Evolutionary conservation across 2,888 invertebrate genomes (phyloP).

Genomic region (Dasypolia templi): DNA sequence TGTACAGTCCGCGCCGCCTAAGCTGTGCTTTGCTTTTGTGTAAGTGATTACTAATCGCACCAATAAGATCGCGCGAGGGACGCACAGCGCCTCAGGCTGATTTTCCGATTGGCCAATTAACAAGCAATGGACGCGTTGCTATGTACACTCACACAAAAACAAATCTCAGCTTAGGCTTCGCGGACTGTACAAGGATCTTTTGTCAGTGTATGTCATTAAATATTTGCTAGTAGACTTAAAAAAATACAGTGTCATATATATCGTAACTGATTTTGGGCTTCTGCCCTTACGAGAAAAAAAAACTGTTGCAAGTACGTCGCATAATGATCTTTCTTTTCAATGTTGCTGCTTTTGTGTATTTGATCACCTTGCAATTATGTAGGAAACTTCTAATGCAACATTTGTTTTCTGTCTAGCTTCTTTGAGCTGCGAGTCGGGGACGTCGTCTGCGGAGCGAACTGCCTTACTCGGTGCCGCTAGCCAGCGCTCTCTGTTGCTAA

Average conservation of each 20-base stretch:
- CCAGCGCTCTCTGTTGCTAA: slow-evolving; percentile 94
- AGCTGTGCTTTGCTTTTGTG: too few relatives aligned
- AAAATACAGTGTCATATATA: neutral
- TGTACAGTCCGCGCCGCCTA: too few relatives aligned
- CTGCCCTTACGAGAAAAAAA: neutral
- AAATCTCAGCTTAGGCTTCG: too few relatives aligned
- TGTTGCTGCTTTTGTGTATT: slow-evolving; percentile 55
- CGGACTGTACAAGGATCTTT: too few relatives aligned
- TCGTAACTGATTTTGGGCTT: neutral
- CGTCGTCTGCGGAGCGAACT: slow-evolving; percentile 91
- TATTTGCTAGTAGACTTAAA: neutral
- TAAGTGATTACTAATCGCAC: too few relatives aligned
- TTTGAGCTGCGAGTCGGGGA: slow-evolving; percentile 91
- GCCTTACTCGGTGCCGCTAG: slow-evolving; percentile 93
- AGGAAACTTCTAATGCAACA: slow-evolving; percentile 31
- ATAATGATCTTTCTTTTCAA: slow-evolving; percentile 41
- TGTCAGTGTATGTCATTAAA: neutral
- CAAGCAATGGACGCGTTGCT: too few relatives aligned
- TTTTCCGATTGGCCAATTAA: too few relatives aligned
- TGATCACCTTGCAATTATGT: slow-evolving; percentile 8
- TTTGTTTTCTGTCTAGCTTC: slow-evolving; percentile 84
- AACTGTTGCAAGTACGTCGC: slow-evolving; percentile 29
- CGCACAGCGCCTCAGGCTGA: too few relatives aligned
- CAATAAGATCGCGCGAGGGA: too few relatives aligned
- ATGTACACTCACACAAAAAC: too few relatives aligned